Conservation (phyloP, 2,797 vertebrate species). For the Sebastes goodei region DNA sequence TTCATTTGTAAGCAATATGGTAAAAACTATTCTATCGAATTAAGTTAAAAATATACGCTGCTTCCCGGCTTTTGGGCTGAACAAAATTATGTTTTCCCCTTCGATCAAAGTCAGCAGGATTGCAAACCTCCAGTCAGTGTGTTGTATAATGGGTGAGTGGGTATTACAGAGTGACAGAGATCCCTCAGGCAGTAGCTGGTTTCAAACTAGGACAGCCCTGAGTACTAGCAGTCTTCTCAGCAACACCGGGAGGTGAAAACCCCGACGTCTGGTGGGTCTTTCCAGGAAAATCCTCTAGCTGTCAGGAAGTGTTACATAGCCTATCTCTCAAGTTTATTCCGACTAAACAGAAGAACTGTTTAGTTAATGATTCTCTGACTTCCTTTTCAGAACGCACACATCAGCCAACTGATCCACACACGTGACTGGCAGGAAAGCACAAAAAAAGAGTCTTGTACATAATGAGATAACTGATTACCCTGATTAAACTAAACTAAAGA, state of each 20-base stretch:
- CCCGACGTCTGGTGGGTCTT: neutral
- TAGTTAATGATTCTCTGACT: neutral
- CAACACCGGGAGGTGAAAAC: neutral
- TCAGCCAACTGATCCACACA: neutral
- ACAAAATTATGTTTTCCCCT: neutral
- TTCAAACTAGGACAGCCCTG: neutral
- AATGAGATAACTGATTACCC: neutral
- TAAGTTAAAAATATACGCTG: neutral
- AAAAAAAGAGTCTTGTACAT: neutral
- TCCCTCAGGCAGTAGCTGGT: neutral
- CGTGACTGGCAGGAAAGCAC: neutral
- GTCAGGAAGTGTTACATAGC: neutral
- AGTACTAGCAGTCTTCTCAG: neutral
- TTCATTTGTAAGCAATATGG: neutral
- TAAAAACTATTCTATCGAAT: neutral
- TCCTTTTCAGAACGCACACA: neutral
- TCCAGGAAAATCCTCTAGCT: neutral
- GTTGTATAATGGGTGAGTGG: neutral
- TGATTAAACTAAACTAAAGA: no score
- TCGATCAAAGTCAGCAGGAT: neutral
- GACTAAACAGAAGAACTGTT: neutral
- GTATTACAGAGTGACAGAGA: neutral
- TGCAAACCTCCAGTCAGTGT: neutral
- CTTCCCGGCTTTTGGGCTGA: neutral
- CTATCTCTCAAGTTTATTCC: neutral